Evolutionary conservation across 2,113 vertebrate genomes (phyloP).

Genomic region (Sinocyclocheilus anophthalmus): DNA sequence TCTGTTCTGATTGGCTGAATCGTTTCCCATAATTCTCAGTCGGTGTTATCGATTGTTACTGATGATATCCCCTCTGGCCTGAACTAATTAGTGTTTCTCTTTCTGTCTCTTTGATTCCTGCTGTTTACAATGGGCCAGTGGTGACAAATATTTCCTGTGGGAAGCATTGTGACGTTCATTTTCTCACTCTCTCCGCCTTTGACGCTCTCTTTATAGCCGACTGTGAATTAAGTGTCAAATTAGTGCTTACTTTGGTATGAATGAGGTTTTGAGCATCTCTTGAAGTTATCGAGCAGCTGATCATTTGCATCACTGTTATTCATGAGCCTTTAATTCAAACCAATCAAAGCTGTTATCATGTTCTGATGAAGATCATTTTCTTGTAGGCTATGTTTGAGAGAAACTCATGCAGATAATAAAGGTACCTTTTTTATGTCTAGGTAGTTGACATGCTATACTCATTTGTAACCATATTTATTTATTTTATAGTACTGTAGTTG

Average conservation of each 20-base stretch:
- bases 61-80: not conserved
- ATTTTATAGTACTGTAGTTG: not conserved
- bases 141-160: not conserved
- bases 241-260: not conserved
- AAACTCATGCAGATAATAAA: not conserved
- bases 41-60: conserved; percentile 36
- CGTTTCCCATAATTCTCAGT: conserved; percentile 24
- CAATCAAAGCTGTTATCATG: not conserved
- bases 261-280: not conserved
- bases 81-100: conserved; percentile 24
- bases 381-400: not conserved
- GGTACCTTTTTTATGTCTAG: not conserved
- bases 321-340: not conserved
- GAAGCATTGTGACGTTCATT: not conserved
- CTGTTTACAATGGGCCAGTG: conserved; percentile 4
- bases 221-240: conserved; percentile 19
- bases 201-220: not conserved
- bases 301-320: conserved; percentile 1
- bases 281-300: not conserved
- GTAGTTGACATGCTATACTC: not conserved
- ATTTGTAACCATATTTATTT: not conserved
- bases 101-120: conserved; percentile 37
- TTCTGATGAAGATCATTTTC: not conserved
- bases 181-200: not conserved
- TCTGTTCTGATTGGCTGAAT: conserved; percentile 28